phyloP scores from a whole-genome alignment of 2,113 vertebrate species.

The Eleginops maclovinus region DNA sequence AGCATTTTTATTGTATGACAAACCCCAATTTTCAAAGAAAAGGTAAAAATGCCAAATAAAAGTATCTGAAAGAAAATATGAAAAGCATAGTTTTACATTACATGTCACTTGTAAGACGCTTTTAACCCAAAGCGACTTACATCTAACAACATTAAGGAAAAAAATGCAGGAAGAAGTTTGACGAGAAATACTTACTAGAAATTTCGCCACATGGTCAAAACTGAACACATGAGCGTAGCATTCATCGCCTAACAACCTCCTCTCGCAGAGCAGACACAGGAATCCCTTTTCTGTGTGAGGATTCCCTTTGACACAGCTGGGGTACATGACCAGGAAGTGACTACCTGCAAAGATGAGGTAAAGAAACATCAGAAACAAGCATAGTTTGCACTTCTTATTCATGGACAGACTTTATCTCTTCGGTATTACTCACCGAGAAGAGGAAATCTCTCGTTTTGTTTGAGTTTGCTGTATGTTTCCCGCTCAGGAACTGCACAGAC shows the following conservation, averaged over 20 bases:
- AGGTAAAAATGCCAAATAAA: no score
- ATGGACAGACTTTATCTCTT: not conserved
- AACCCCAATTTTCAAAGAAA: no score
- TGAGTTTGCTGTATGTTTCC: conserved; percentile 35
- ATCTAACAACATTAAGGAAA: not conserved
- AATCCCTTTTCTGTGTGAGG: not conserved
- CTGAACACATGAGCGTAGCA: conserved; percentile 59
- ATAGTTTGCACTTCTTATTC: not conserved
- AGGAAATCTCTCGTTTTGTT: conserved; percentile 54
- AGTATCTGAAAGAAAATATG: no score
- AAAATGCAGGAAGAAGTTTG: not conserved
- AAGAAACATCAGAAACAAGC: not conserved
- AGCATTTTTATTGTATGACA: no score
- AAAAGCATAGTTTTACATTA: no score
- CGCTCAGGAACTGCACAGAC: conserved; percentile 45
- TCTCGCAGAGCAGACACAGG: conserved; percentile 70
- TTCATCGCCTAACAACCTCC: conserved; percentile 9
- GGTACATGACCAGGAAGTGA: conserved; percentile 53
- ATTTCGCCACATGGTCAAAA: conserved; percentile 49
- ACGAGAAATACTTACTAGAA: conserved; percentile 65
- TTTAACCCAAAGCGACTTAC: no score
- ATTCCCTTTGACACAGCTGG: fast-evolving
- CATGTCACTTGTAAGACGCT: no score
- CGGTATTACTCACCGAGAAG: conserved; percentile 64
- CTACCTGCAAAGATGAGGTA: conserved; percentile 46